Conservation (phyloP, 2,113 vertebrate genomes). For the Alethe castanea region DNA sequence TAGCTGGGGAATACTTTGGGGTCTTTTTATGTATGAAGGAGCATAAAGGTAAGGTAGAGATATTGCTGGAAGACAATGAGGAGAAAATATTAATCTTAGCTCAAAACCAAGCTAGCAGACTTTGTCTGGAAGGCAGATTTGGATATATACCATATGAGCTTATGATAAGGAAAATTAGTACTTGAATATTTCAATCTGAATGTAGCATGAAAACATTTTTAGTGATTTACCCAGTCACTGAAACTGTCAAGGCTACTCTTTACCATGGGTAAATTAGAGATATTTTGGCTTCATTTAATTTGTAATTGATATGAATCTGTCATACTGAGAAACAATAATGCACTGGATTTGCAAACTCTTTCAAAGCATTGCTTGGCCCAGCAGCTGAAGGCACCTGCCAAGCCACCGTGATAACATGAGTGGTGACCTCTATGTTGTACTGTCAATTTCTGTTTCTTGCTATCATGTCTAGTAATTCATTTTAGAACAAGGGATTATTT, state of each 20-base stretch:
- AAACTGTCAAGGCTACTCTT: not conserved
- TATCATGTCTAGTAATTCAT: not conserved
- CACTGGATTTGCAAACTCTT: not conserved
- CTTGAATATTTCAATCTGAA: not conserved
- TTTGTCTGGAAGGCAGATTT: not conserved
- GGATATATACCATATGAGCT: not conserved
- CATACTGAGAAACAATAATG: not conserved
- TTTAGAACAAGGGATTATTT: not conserved
- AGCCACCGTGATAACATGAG: not conserved
- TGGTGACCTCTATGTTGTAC: not conserved
- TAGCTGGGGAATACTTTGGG: not conserved
- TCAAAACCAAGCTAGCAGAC: not conserved
- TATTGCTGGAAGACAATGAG: not conserved
- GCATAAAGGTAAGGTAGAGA: not conserved
- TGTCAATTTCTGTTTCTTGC: not conserved
- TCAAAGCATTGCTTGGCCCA: not conserved
- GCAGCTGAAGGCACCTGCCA: not conserved
- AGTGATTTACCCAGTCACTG: not conserved
- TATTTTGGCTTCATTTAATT: not conserved
- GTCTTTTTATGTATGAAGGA: not conserved
- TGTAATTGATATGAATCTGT: not conserved
- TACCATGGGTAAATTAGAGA: not conserved
- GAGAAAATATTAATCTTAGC: not conserved
- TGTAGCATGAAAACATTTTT: not conserved
- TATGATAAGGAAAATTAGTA: not conserved